Conservation (phyloP, 2,888 invertebrate species). For the Girardia tigrina region DNA sequence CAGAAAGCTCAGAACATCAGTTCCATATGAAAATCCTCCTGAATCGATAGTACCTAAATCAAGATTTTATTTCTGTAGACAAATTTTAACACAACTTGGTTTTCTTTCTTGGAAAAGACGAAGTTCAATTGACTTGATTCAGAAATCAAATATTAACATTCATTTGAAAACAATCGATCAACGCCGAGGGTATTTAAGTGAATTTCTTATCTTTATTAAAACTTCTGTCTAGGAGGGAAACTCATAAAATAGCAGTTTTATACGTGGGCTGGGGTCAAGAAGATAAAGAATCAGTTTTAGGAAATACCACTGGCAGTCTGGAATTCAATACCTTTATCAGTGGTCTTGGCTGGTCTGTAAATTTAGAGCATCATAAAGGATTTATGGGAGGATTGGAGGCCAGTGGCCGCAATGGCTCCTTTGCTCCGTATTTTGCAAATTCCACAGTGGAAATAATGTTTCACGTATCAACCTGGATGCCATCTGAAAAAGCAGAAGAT, state of each 20-base stretch:
- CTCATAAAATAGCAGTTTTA: constrained; percentile 70
- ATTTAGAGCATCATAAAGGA: constrained; percentile 75
- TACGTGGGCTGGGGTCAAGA: constrained; percentile 92
- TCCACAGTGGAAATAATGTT: constrained; percentile 84
- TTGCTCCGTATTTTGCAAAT: constrained; percentile 83
- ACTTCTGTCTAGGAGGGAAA: constrained; percentile 45
- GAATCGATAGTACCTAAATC: neutral
- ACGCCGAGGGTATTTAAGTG: neutral
- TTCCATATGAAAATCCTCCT: neutral
- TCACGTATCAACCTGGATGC: constrained; percentile 93
- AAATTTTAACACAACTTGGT: constrained; percentile 78
- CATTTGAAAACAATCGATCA: neutral
- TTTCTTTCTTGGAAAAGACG: constrained; percentile 76
- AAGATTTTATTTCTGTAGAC: constrained; percentile 55
- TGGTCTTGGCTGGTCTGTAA: constrained; percentile 61
- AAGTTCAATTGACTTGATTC: constrained; percentile 36
- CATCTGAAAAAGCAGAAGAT: constrained; percentile 59
- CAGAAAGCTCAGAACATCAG: neutral
- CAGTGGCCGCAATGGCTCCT: constrained; percentile 61
- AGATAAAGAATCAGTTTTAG: constrained; percentile 78
- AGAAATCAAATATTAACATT: constrained; percentile 11
- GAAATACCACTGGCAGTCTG: constrained; percentile 76
- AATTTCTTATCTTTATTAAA: neutral
- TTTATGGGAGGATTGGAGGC: constrained; percentile 81
- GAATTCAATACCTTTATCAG: constrained; percentile 67